These are phyloP conservation scores for Agrilus planipennis DNA, from an alignment of 1,140 invertebrate species.

Conservation along the genomic window DNA sequence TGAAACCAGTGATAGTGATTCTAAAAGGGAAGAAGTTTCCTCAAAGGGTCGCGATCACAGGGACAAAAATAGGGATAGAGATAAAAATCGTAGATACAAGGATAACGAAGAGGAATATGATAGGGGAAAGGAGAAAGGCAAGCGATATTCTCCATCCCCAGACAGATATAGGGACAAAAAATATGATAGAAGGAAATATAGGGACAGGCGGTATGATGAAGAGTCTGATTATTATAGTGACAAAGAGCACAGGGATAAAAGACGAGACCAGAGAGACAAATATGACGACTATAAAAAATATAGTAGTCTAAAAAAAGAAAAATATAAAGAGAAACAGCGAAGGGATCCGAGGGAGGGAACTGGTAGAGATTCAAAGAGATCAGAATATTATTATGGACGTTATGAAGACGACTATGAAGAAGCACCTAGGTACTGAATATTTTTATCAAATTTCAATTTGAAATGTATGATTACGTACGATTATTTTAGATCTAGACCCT, in stretches of 20 bases:
- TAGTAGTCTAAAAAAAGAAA: slow-evolving; percentile 23
- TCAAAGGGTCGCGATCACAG: no score
- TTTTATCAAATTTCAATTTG: neutral
- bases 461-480: neutral
- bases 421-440: slow-evolving; percentile 20
- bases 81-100: slow-evolving; percentile 13
- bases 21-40: slow-evolving; percentile 15
- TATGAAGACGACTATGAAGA: slow-evolving; percentile 39
- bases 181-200: slow-evolving; percentile 34
- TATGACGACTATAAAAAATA: slow-evolving; percentile 33
- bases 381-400: slow-evolving; percentile 40
- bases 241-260: slow-evolving; percentile 20
- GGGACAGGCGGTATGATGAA: slow-evolving; percentile 31
- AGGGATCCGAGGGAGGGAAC: slow-evolving; percentile 18
- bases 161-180: slow-evolving; percentile 15
- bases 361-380: slow-evolving; percentile 18
- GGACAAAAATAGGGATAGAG: neutral
- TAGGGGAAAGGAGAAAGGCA: neutral
- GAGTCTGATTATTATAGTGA: slow-evolving; percentile 32
- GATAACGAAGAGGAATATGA: slow-evolving; percentile 14
- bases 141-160: slow-evolving; percentile 12
- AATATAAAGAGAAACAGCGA: slow-evolving; percentile 23
- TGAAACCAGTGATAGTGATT: slow-evolving; percentile 28
- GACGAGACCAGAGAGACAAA: slow-evolving; percentile 28
- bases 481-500: slow-evolving; percentile 31